phyloP scores from a whole-genome alignment of 2,797 vertebrate species.

The Pempheris klunzingeri region DNA sequence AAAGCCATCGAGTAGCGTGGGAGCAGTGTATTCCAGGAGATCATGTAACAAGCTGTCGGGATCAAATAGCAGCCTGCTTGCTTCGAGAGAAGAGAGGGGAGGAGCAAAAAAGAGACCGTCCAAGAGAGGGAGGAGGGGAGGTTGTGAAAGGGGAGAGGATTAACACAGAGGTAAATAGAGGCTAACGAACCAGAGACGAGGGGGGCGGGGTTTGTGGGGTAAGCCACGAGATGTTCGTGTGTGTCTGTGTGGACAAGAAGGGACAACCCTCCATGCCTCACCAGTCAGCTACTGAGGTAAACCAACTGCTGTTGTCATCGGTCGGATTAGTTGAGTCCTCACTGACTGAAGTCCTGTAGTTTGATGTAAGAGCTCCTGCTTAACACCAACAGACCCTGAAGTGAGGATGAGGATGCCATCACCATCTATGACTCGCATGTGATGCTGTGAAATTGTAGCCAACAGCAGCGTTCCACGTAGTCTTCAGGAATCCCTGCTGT shows the following conservation, averaged over 20 bases:
- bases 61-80: slow-evolving; percentile 86
- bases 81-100: slow-evolving; percentile 77
- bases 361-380: neutral
- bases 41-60: slow-evolving; percentile 86
- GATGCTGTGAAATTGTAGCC: slow-evolving; percentile 30
- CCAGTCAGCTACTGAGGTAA: slow-evolving; percentile 41
- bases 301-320: neutral
- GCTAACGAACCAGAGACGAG: slow-evolving; percentile 66
- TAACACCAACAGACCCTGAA: neutral
- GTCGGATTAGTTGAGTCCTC: slow-evolving; percentile 6
- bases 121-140: slow-evolving; percentile 62
- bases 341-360: neutral
- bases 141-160: slow-evolving; percentile 66
- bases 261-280: slow-evolving; percentile 49
- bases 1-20: slow-evolving; percentile 55
- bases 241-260: slow-evolving; percentile 22
- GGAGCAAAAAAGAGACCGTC: slow-evolving; percentile 68
- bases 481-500: slow-evolving; percentile 27
- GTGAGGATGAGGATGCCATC: slow-evolving; percentile 24
- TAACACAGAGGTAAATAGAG: slow-evolving; percentile 79
- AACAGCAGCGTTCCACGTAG: slow-evolving; percentile 17
- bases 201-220: slow-evolving; percentile 49
- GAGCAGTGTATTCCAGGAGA: slow-evolving; percentile 82
- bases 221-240: slow-evolving; percentile 37
- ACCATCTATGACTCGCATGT: slow-evolving; percentile 40